These are phyloP conservation scores for Drosophila truncata DNA, from an alignment of 1,140 invertebrate species.

Conservation along the genomic window DNA sequence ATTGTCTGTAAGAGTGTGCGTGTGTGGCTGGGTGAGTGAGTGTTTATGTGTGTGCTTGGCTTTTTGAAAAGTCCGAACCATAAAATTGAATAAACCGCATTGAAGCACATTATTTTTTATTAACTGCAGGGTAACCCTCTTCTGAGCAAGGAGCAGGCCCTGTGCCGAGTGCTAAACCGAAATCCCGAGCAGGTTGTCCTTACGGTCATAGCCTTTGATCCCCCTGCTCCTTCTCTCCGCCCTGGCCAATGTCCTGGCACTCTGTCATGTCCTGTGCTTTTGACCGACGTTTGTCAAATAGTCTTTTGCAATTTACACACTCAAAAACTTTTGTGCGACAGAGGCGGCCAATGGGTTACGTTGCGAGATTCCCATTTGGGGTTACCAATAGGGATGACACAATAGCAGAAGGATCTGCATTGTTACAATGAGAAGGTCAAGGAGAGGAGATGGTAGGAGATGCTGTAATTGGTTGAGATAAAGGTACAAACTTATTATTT, in stretches of 20 bases:
- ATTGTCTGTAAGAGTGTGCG: constrained; percentile 17
- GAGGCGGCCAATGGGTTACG: constrained; percentile 32
- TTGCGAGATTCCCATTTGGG: constrained; percentile 13
- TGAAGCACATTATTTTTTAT: constrained; percentile 83
- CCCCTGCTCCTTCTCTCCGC: background rate
- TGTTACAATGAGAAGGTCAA: background rate
- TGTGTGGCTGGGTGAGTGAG: constrained; percentile 22
- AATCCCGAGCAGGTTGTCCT: constrained; percentile 74
- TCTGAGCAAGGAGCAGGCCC: constrained; percentile 18
- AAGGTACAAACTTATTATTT: too few relatives aligned
- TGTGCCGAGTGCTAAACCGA: constrained; percentile 74
- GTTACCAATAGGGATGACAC: constrained; percentile 29
- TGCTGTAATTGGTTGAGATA: too few relatives aligned
- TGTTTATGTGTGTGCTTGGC: constrained; percentile 58
- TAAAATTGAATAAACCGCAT: constrained; percentile 84
- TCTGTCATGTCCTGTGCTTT: constrained; percentile 65
- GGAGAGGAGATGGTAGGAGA: background rate
- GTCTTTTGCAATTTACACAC: constrained; percentile 82
- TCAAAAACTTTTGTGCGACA: constrained; percentile 57
- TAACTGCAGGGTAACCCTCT: constrained; percentile 63
- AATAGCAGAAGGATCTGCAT: background rate
- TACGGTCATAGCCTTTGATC: constrained; percentile 58
- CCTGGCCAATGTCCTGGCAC: constrained; percentile 9
- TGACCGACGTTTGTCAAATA: constrained; percentile 83
- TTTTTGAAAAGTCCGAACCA: constrained; percentile 81